Conservation (phyloP, 2,797 vertebrate genomes). For the Fistularia commersonii region DNA sequence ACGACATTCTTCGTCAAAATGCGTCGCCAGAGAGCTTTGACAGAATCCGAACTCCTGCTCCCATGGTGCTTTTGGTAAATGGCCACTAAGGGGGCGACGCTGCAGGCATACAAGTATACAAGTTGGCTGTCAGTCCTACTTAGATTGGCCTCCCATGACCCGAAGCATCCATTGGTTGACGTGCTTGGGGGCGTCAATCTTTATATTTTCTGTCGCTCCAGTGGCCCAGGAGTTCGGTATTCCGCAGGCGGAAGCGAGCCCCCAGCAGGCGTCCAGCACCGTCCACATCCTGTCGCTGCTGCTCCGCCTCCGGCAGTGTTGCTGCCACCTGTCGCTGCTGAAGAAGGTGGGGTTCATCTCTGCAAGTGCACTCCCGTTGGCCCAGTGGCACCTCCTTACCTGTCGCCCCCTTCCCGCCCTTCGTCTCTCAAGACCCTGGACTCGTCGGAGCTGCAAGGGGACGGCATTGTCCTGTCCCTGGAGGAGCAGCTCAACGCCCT, state of each 20-base stretch:
- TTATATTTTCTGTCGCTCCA: constrained; percentile 46
- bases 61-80: no score
- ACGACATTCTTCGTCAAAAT: no score
- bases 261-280: constrained; percentile 75
- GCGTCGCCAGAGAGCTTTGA: no score
- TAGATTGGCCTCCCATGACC: no score
- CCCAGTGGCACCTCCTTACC: background rate
- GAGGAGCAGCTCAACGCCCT: constrained; percentile 91
- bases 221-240: constrained; percentile 83
- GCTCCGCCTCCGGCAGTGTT: constrained; percentile 92
- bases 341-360: constrained; percentile 77
- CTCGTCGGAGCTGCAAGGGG: constrained; percentile 78
- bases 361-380: constrained; percentile 4
- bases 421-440: constrained; percentile 80
- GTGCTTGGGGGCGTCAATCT: no score
- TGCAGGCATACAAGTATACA: no score
- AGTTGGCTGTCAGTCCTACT: no score
- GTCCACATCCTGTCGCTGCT: constrained; percentile 89
- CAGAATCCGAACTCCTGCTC: no score
- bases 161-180: no score
- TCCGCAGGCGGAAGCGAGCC: constrained; percentile 35
- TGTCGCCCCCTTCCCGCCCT: background rate
- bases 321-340: constrained; percentile 91
- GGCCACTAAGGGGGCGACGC: no score
- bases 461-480: constrained; percentile 84